These are phyloP conservation scores for Himalopsyche phryganea DNA, from an alignment of 1,140 invertebrate genomes.

Conservation along the genomic window DNA sequence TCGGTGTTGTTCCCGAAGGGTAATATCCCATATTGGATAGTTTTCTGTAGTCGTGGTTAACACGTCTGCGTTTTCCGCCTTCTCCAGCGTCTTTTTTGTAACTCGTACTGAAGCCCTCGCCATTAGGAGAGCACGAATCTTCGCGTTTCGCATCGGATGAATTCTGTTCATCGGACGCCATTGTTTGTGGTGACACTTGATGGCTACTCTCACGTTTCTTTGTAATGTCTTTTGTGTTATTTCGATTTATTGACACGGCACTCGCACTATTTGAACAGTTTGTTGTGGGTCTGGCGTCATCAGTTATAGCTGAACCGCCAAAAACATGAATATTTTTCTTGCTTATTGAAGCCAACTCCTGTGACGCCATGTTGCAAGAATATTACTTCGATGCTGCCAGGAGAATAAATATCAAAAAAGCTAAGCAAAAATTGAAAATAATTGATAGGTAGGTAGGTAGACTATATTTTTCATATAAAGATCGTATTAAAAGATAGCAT, in stretches of 20 bases:
- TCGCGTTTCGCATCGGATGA: slow-evolving; percentile 13
- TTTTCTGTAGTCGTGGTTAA: slow-evolving; percentile 47
- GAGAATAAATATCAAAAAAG: no score
- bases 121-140: slow-evolving; percentile 1
- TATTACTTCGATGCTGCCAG: background rate
- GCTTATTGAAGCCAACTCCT: slow-evolving; percentile 15
- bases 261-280: slow-evolving; percentile 14
- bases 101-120: background rate
- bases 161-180: slow-evolving; percentile 36
- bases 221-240: slow-evolving; percentile 1
- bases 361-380: slow-evolving; percentile 24
- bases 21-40: slow-evolving; percentile 38
- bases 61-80: slow-evolving; percentile 43
- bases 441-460: no score
- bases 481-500: background rate
- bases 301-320: slow-evolving; percentile 1
- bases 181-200: slow-evolving; percentile 36
- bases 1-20: background rate
- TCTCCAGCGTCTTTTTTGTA: slow-evolving; percentile 17
- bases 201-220: slow-evolving; percentile 10
- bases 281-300: slow-evolving; percentile 4
- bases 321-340: slow-evolving; percentile 27
- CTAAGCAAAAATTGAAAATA: no score
- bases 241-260: slow-evolving; percentile 1
- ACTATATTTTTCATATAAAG: no score